phyloP scores from a whole-genome alignment of 2,888 invertebrate genomes.

The Bellardia bayeri region DNA sequence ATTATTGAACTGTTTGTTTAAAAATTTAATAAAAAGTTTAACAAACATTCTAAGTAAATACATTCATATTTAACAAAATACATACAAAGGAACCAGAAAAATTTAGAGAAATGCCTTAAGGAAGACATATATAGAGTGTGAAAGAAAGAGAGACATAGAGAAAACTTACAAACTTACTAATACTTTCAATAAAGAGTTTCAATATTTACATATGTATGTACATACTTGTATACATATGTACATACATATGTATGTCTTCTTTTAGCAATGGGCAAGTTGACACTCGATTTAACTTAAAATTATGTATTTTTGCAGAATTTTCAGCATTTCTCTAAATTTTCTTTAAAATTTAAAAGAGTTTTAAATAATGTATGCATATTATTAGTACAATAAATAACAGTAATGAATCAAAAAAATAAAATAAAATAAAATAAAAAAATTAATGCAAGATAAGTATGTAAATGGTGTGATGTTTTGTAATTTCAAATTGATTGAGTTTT shows the following conservation, averaged over 20 bases:
- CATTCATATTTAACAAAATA: conserved; percentile 40
- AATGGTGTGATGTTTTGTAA: conserved; percentile 39
- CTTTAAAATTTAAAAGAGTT: not conserved
- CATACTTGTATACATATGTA: no score
- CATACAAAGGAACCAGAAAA: not conserved
- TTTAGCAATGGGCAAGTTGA: not conserved
- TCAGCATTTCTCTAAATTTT: conserved; percentile 1
- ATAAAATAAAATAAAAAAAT: not conserved
- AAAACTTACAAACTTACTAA: not conserved
- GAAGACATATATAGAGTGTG: not conserved
- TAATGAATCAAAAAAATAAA: conserved; percentile 36
- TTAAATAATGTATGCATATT: not conserved
- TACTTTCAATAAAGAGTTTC: no score
- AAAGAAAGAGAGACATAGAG: not conserved
- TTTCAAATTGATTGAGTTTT: not conserved
- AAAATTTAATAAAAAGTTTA: conserved; percentile 16
- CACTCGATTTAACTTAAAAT: not conserved
- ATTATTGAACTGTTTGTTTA: not conserved
- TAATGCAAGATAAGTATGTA: not conserved
- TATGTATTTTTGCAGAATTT: not conserved
- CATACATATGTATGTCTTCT: no score
- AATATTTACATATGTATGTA: no score
- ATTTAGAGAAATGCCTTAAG: conserved; percentile 22
- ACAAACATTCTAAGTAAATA: conserved; percentile 8
- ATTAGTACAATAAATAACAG: conserved; percentile 30